Evolutionary conservation across 2,797 vertebrate genomes (phyloP), one percentile per base, ranked within the genome.

Genomic region (Pelochelys cantorii): DNA sequence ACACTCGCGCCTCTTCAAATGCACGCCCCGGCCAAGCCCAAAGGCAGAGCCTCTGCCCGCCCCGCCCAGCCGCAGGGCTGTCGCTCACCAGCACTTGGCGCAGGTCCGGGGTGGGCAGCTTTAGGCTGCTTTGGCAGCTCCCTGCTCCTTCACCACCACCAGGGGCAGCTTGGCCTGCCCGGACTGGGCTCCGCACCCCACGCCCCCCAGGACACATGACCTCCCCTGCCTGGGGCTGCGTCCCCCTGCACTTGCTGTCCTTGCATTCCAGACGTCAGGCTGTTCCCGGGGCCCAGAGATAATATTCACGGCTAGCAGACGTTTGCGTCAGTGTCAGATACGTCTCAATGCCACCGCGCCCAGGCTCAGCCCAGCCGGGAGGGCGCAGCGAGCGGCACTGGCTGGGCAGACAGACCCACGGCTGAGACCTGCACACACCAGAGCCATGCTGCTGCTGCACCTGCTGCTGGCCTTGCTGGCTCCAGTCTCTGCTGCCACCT

Each of bases 291-390:
- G 94, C 95, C 94, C 97, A 97, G 97, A 98, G 98, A 98, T 98
- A 98, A 98, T 98, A 96, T 98, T 98, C 98, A 97, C 92, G 54
- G 97, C 57, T 65, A 97, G 95, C 97, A 98, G 98, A 98, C 98
- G 10, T 97, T 97, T 98, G 97, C 98, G 98, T 98, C 98, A 98
- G 96, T 97, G 98, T 98, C 97, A 98, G 96, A 97, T 97, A 98
- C 97, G 97, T 96, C 96, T 97, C 97, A 98, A 98, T 98, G 98
- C 98, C 98, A 97, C 92, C 88, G 91, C 94, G 78, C 87, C 88
- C 2, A 55, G 62, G 90, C 89, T 88, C 90, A 96, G 97, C 7
- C 17, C 93, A 53, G 88, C 0, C 1, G 92, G 88, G 95, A 94
- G 90, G 92, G 79, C 62, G 11, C 62, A 52, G 77, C 27, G 54